Evolutionary conservation across 2,888 invertebrate species (phyloP).

Genomic region (Imbricaverruca yamaguchii): DNA sequence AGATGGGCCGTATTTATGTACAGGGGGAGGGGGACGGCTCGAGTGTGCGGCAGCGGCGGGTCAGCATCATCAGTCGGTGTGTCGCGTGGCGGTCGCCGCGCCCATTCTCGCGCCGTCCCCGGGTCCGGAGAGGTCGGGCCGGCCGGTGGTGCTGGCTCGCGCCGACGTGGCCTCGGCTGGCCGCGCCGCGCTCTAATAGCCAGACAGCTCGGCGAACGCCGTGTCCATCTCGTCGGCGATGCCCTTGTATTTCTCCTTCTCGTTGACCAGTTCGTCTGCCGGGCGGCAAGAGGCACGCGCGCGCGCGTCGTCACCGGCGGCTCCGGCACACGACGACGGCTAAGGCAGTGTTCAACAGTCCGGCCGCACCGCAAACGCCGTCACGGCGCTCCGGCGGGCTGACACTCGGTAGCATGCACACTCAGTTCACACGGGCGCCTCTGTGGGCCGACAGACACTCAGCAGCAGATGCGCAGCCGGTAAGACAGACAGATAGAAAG

Average conservation of each 20-base stretch:
- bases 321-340: not conserved
- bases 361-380: too few relatives aligned
- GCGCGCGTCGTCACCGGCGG: not conserved
- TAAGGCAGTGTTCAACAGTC: too few relatives aligned
- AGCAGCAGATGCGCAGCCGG: conserved; percentile 22
- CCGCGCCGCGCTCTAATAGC: conserved; percentile 53
- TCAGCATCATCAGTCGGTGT: too few relatives aligned
- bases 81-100: too few relatives aligned
- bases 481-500: conserved; percentile 27
- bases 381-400: not conserved
- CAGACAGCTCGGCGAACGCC: conserved; percentile 90
- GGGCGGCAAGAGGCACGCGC: conserved; percentile 34
- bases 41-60: too few relatives aligned
- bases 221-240: conserved; percentile 97
- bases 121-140: not conserved
- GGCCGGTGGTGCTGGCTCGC: not conserved
- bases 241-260: conserved; percentile 94
- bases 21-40: too few relatives aligned
- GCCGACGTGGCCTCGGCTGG: not conserved
- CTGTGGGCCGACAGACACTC: not conserved
- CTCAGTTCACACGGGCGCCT: not conserved
- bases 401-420: not conserved
- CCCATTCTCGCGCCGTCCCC: too few relatives aligned
- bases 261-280: conserved; percentile 77
- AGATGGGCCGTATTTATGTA: too few relatives aligned